phyloP scores from a whole-genome alignment of 2,888 invertebrate genomes.

The Polymixis lichenea region DNA sequence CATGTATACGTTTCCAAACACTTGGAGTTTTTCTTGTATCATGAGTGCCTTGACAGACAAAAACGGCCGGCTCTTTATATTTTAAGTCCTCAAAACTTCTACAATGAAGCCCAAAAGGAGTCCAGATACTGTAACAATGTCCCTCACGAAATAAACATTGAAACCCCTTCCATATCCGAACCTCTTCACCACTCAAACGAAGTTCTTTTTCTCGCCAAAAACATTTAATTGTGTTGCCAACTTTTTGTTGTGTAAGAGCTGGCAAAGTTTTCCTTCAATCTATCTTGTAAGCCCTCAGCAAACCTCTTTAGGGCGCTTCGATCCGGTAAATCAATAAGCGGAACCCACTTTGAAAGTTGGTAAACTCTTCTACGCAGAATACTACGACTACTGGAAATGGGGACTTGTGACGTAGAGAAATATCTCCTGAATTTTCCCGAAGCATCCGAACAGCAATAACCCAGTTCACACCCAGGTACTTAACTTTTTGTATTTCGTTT shows the following conservation, averaged over 20 bases:
- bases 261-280: constrained; percentile 69
- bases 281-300: constrained; percentile 70
- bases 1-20: background rate
- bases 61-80: background rate
- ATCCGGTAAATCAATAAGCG: constrained; percentile 81
- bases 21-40: background rate
- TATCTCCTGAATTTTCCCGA: background rate
- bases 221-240: constrained; percentile 69
- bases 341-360: constrained; percentile 77
- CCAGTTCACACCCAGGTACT: too few relatives aligned
- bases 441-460: background rate
- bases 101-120: background rate
- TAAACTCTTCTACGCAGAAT: constrained; percentile 75
- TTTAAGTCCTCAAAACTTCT: background rate
- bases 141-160: constrained; percentile 13
- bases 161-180: constrained; percentile 19
- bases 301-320: constrained; percentile 77
- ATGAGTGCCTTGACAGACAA: background rate
- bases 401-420: constrained; percentile 45
- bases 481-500: too few relatives aligned
- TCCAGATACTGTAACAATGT: background rate
- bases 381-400: constrained; percentile 17
- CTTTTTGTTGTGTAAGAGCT: constrained; percentile 62
- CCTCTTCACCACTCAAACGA: constrained; percentile 32
- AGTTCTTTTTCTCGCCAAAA: constrained; percentile 61